phyloP scores from a whole-genome alignment of 2,797 vertebrate species.

The Micropoecilia bifurca region DNA sequence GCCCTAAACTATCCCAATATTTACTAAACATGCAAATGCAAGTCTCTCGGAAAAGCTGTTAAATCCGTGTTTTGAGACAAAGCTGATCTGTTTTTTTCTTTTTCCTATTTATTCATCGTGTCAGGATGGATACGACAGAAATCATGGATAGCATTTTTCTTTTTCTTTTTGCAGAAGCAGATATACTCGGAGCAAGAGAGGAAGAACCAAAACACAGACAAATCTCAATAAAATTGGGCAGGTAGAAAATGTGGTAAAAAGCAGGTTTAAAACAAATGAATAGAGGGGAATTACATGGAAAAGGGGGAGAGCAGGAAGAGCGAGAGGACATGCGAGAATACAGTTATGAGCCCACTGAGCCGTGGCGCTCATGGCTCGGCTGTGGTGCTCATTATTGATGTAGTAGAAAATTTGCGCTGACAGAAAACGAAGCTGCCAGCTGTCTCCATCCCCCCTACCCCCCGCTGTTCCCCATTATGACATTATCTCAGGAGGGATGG shows the following conservation, averaged over 20 bases:
- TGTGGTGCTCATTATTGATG: conserved; percentile 78
- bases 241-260: conserved; percentile 19
- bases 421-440: conserved; percentile 80
- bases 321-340: conserved; percentile 61
- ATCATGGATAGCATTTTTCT: conserved; percentile 16
- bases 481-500: conserved; percentile 72
- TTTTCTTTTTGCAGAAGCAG: conserved; percentile 4
- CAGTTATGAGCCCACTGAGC: conserved; percentile 66
- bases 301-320: conserved; percentile 23
- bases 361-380: conserved; percentile 63
- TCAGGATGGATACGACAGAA: conserved; percentile 34
- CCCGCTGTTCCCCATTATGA: conserved; percentile 63
- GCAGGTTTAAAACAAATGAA: conserved; percentile 4
- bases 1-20: conserved; percentile 24
- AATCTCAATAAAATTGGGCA: conserved; percentile 47
- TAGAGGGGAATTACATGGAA: not conserved
- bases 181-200: conserved; percentile 15
- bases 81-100: conserved; percentile 1
- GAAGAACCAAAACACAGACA: conserved; percentile 6
- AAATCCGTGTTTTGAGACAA: conserved; percentile 13
- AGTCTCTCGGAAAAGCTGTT: not conserved
- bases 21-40: conserved; percentile 17
- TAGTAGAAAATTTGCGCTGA: conserved; percentile 77
- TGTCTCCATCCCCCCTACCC: conserved; percentile 57
- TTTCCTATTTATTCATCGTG: conserved; percentile 42